These are phyloP conservation scores for Diplolepis rosae DNA, from an alignment of 2,888 invertebrate genomes.

Conservation along the genomic window DNA sequence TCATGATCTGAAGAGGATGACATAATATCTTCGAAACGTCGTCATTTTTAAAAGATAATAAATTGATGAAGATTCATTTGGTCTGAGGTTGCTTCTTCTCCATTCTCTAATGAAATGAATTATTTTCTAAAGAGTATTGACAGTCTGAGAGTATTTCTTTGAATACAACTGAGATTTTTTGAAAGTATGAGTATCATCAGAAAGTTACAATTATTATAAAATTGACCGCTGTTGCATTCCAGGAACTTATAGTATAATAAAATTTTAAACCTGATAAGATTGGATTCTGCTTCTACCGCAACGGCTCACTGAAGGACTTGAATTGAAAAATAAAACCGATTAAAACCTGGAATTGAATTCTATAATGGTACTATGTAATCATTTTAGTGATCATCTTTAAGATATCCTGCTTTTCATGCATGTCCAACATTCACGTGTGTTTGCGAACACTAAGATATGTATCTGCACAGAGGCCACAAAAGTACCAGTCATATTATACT, in stretches of 20 bases:
- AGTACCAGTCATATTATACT: conserved; percentile 28
- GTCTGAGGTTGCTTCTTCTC: no score
- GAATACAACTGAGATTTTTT: neutral
- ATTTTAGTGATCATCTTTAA: conserved; percentile 18
- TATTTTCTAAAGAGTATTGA: no score
- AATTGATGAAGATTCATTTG: no score
- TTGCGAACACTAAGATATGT: conserved; percentile 6
- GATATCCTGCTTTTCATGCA: conserved; percentile 13
- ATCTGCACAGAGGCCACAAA: conserved; percentile 22
- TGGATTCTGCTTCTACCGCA: conserved; percentile 4
- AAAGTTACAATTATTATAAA: conserved; percentile 25
- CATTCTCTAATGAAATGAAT: no score
- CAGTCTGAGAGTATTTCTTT: no score
- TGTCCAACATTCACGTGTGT: conserved; percentile 10
- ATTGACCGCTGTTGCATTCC: conserved; percentile 23
- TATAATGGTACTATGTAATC: conserved; percentile 20
- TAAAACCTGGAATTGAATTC: conserved; percentile 16
- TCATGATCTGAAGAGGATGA: no score
- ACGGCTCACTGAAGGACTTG: neutral
- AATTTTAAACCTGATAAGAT: conserved; percentile 31
- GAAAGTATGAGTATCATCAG: neutral
- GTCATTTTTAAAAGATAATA: no score
- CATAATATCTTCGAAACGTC: no score
- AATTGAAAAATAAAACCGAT: conserved; percentile 25
- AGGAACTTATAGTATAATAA: conserved; percentile 10